Base-by-base conservation (phyloP, 2,113 vertebrate species). In the Scortum barcoo region DNA sequence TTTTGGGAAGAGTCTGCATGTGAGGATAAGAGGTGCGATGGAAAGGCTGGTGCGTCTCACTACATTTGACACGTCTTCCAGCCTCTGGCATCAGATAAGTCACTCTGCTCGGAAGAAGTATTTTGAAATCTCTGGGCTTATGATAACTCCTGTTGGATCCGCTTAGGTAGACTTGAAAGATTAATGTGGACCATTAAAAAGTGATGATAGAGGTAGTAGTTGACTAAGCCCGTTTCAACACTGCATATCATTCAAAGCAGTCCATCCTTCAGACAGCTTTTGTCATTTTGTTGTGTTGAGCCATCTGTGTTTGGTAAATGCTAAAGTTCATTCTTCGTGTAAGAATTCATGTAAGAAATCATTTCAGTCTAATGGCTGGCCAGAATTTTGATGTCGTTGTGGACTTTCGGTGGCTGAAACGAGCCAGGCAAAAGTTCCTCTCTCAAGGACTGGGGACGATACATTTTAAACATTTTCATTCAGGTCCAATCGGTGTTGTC, bases 41-140 rank as follows among this genome's bases (percentile, higher is more conserved):
- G 74, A 78, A 87, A 73, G 65, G 78, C 72, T 72, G 86, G 63
- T 77, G 76, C 24, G 58, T 92, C 84, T 88, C 69, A 81, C 84
- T 82, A 78, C 86, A 84, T 92, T 88, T 87, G 90, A 92, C 89
- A 89, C 80, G 79, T 89, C 86, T 91, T 61, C 24, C 68, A 88
- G 78, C 89, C 89, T 86, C 87, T 88, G 79, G 88, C 89, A 94
- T 94, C 93, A 93, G 93, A 93, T 94, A 94, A 93, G 88, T 84
- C 78, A 72, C 76, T 76, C 62, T 60, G 84, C 85, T 87, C 82
- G 42, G 60, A 76, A 88, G 72, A 80, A 78, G 76, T 75, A 80
- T 91, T 92, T 82, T 61, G 67, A 90, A 91, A 86, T 93, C 86
- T 84, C 68, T 24, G 58, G 72, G 86, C 79, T 92, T 88, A 92